These are phyloP conservation scores for Odocoileus virginianus DNA, from an alignment of 2,113 vertebrate genomes.

Conservation along the genomic window DNA sequence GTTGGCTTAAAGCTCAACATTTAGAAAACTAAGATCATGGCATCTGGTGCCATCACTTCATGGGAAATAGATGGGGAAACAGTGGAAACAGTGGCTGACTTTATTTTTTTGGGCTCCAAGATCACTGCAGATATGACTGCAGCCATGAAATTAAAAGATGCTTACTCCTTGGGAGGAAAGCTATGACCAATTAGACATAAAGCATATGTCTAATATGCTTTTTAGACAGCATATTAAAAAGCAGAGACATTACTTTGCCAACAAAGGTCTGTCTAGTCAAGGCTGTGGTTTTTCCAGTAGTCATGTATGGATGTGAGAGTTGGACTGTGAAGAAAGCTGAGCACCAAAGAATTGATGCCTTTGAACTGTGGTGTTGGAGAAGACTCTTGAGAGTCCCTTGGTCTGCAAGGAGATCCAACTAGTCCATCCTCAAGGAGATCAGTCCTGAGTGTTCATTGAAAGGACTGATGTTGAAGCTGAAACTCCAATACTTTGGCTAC, in stretches of 20 bases:
- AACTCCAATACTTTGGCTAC: not conserved
- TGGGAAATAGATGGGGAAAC: not conserved
- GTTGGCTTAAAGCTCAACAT: not conserved
- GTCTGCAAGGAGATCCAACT: not conserved
- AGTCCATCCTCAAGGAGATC: not conserved
- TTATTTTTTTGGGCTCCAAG: accelerated
- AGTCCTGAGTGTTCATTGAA: not conserved
- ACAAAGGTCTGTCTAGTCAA: not conserved
- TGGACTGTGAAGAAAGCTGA: not conserved
- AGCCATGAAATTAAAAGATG: not conserved
- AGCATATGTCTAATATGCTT: too few relatives aligned
- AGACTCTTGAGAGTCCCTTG: not conserved
- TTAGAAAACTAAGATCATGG: not conserved
- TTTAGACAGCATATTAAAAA: not conserved
- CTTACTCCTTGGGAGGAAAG: not conserved
- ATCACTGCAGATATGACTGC: not conserved
- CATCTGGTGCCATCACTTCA: not conserved
- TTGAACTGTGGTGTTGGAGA: not conserved
- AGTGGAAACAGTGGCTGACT: not conserved
- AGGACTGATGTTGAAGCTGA: not conserved
- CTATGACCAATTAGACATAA: not conserved
- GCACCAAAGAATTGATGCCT: not conserved
- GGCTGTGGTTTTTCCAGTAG: not conserved
- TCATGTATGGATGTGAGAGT: not conserved
- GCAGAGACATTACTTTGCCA: not conserved